phyloP scores from a whole-genome alignment of 2,888 invertebrate species.

The Brenthis hecate region DNA sequence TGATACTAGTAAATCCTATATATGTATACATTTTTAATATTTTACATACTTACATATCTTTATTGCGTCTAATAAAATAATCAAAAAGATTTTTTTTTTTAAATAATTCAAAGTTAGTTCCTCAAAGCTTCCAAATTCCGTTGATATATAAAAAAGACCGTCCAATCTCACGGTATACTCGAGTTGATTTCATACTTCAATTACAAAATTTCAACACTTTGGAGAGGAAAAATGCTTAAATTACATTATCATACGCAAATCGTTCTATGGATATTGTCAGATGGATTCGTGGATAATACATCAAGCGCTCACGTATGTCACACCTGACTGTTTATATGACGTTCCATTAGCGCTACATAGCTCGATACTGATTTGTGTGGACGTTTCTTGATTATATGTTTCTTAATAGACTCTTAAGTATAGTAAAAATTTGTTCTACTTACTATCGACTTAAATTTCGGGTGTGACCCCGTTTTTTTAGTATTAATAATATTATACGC shows the following conservation, averaged over 20 bases:
- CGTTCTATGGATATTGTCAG: constrained; percentile 43
- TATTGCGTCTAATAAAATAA: too few species aligned
- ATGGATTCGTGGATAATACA: constrained; percentile 47
- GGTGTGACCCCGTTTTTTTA: too few species aligned
- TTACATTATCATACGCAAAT: constrained; percentile 38
- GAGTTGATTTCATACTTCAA: constrained; percentile 12
- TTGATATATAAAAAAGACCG: not conserved
- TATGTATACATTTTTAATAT: too few species aligned
- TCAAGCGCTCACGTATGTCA: constrained; percentile 44
- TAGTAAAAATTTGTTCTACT: too few species aligned
- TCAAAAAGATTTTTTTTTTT: too few species aligned
- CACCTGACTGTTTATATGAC: constrained; percentile 31
- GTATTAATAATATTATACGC: too few species aligned
- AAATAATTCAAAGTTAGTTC: too few species aligned
- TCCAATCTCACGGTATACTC: not conserved
- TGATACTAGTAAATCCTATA: too few species aligned
- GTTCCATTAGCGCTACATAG: constrained; percentile 33
- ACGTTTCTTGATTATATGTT: constrained; percentile 18
- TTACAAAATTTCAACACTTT: constrained; percentile 1
- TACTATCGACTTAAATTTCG: too few species aligned
- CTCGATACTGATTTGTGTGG: constrained; percentile 22
- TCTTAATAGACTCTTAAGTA: not conserved
- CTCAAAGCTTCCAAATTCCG: too few species aligned
- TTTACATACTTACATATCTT: too few species aligned
- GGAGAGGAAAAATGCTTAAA: constrained; percentile 24